These are phyloP conservation scores for Phymatocera aterrima DNA, from an alignment of 2,888 invertebrate species.

Conservation along the genomic window DNA sequence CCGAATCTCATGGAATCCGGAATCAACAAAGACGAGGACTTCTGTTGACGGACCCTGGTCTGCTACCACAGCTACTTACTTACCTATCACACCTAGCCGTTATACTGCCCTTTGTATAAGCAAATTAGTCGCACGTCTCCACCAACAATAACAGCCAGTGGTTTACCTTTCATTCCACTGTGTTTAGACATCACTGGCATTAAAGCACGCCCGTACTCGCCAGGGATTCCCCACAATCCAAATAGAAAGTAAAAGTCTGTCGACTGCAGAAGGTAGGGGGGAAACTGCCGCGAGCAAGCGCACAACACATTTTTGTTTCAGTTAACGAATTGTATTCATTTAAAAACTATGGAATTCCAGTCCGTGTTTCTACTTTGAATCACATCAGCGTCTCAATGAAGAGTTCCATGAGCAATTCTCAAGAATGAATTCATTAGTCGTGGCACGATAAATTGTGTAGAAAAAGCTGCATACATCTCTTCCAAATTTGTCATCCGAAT, in stretches of 20 bases:
- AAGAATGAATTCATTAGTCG: slow-evolving; percentile 24
- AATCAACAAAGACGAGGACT: slow-evolving; percentile 3
- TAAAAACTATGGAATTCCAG: background rate
- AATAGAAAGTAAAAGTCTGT: background rate
- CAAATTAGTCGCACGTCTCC: slow-evolving; percentile 36
- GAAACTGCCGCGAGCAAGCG: background rate
- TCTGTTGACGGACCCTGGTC: background rate
- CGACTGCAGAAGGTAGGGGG: background rate
- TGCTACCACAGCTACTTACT: background rate
- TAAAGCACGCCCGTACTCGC: background rate
- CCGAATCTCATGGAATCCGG: background rate
- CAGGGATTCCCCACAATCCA: slow-evolving; percentile 14
- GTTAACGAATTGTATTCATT: background rate
- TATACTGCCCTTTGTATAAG: slow-evolving; percentile 34
- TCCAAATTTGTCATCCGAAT: slow-evolving; percentile 44
- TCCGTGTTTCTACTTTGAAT: background rate
- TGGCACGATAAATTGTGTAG: background rate
- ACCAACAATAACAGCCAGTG: slow-evolving; percentile 28
- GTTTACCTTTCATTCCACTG: slow-evolving; percentile 34
- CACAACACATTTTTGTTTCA: background rate
- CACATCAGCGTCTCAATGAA: background rate
- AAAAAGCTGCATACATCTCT: slow-evolving; percentile 37
- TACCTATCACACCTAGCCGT: slow-evolving; percentile 33
- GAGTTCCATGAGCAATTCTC: slow-evolving; percentile 6
- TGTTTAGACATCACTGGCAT: slow-evolving; percentile 31